These are phyloP conservation scores for Aspidapion aeneum DNA, from an alignment of 2,888 invertebrate genomes.

Conservation along the genomic window DNA sequence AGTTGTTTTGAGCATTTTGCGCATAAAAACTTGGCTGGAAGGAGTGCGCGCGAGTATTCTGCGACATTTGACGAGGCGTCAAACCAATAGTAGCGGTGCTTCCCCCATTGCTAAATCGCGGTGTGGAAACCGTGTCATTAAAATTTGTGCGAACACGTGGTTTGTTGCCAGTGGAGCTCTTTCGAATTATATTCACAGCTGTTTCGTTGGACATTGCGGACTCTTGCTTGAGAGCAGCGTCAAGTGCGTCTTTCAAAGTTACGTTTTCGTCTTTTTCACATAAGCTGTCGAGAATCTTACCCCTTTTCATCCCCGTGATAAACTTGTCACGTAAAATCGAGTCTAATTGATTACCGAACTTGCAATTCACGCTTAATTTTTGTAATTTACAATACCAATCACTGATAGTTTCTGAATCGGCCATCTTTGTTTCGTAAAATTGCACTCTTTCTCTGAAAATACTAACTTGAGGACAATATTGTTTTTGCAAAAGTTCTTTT, in stretches of 20 bases:
- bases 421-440: not conserved
- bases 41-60: too few species aligned
- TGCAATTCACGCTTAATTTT: not conserved
- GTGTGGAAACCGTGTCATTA: too few species aligned
- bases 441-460: not conserved
- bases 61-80: too few species aligned
- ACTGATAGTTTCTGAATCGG: not conserved
- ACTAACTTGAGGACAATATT: not conserved
- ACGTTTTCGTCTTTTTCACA: not conserved
- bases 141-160: too few species aligned
- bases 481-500: not conserved
- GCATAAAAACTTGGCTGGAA: too few species aligned
- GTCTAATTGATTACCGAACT: not conserved
- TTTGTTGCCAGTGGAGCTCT: too few species aligned
- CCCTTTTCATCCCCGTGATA: not conserved
- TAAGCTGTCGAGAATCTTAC: not conserved
- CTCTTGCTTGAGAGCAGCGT: not conserved
- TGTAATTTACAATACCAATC: not conserved
- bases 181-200: too few species aligned
- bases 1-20: too few species aligned
- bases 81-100: too few species aligned
- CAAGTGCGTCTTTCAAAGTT: not conserved
- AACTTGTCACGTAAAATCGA: not conserved
- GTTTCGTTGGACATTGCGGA: too few species aligned
- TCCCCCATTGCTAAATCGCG: too few species aligned